These are phyloP conservation scores for Procambarus virginalis DNA, from an alignment of 1,140 invertebrate genomes.

Conservation along the genomic window DNA sequence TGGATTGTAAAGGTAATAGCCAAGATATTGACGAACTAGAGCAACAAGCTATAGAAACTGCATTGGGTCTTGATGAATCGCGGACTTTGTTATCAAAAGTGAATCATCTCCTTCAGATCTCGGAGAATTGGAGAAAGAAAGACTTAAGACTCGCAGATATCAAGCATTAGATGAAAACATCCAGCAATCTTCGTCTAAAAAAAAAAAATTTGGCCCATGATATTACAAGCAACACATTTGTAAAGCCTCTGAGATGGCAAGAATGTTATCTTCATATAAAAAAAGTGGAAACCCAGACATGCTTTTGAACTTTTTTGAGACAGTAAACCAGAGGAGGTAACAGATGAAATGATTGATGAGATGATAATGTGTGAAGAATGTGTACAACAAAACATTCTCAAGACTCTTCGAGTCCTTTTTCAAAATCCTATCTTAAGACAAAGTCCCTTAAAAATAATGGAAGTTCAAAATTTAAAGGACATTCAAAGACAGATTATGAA, in stretches of 20 bases:
- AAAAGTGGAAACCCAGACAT: slow-evolving; percentile 2
- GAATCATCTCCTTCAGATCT: not conserved
- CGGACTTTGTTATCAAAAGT: not conserved
- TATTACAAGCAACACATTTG: not conserved
- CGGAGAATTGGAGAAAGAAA: not conserved
- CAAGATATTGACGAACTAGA: not conserved
- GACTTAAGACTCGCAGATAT: not conserved
- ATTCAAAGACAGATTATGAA: not conserved
- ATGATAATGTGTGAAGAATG: slow-evolving; percentile 17
- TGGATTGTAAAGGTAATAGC: not conserved
- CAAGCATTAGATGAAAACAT: not conserved
- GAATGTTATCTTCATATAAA: slow-evolving; percentile 8
- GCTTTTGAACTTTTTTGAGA: not conserved
- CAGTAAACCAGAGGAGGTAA: slow-evolving; percentile 9
- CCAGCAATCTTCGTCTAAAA: not conserved
- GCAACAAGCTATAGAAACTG: slow-evolving; percentile 14
- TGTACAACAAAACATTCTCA: not conserved
- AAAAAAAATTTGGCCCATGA: not conserved
- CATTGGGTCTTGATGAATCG: slow-evolving; percentile 2
- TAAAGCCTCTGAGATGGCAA: not conserved
- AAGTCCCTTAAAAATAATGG: not conserved
- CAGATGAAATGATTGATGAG: slow-evolving; percentile 26
- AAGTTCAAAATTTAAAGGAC: not conserved
- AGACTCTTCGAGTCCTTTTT: not conserved
- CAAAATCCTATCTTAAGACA: not conserved